These are phyloP conservation scores for Xestia c-nigrum DNA, from an alignment of 2,888 invertebrate species.

Conservation along the genomic window DNA sequence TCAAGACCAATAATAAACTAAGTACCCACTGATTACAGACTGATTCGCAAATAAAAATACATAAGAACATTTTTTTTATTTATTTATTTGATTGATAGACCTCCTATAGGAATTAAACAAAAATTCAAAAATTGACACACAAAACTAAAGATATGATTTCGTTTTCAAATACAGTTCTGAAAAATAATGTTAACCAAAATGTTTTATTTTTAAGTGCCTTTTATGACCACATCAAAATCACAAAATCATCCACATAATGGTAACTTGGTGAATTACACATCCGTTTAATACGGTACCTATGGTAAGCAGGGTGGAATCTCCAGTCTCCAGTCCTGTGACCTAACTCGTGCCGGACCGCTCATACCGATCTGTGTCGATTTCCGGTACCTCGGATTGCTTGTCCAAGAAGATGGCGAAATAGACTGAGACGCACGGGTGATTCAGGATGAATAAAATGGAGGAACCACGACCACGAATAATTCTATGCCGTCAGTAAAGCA, in stretches of 20 bases:
- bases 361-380: background rate
- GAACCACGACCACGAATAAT: background rate
- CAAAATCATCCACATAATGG: background rate
- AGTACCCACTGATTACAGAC: conserved; percentile 3
- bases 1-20: conserved; percentile 10
- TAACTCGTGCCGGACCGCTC: background rate
- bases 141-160: background rate
- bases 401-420: no score
- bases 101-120: background rate
- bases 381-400: no score
- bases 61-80: background rate
- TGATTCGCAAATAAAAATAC: conserved; percentile 27
- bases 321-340: background rate
- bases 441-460: background rate
- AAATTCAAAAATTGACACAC: background rate
- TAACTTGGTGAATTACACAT: background rate
- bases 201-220: conserved; percentile 15
- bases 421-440: background rate
- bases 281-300: background rate
- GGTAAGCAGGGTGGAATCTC: background rate
- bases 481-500: background rate
- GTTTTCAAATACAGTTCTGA: conserved; percentile 14
- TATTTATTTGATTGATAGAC: background rate
- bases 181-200: background rate
- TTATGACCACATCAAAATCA: background rate